Base-by-base conservation (phyloP, 2,888 invertebrate genomes). In the Tachina fera region DNA sequence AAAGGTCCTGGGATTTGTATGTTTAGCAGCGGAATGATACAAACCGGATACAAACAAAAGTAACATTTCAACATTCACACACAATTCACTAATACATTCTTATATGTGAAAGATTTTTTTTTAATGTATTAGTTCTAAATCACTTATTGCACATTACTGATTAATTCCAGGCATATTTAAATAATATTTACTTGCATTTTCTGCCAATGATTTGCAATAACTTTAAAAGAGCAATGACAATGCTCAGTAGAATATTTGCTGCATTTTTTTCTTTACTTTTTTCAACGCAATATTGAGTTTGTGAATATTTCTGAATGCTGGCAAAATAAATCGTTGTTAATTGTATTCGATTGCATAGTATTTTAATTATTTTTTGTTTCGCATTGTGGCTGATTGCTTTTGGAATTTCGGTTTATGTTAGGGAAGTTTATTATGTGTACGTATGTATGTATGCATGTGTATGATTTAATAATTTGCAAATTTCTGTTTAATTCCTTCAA, bases 331-430 rank as follows among this genome's bases (percentile, higher is more conserved):
- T 81, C 75, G 81, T 75, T 81, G 75, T 75, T 68, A 41, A 53
- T 60, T 68, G 67, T 68, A 45, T 68, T 31, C 14, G 43, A 39
- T 58, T 81, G 67, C n/a, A 51, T 45, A 43, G 11, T 43, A 39
- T 68, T 43, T 72, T 65, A n/a, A 16, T 63, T 63, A 16, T 53
- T 63, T 43, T 43, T 16, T n/a, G 14, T n/a, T 51, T 43, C 13
- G 19, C 43, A 51, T 67, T 74, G 56, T 75, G 74, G 31, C 51
- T 74, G 67, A 81, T 74, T 81, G 72, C 63, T 79, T 79, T 53
- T 79, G 19, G 16, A 16, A 47, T 39, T 9, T 41, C n/a, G 22
- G 43, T 4, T 70, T 56, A 51, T 53, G 31, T 45, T 58, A 53
- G 19, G 11, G 13, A 39, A 31, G 70, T 78, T 31, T 39, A 9